These are phyloP conservation scores for Ailurus styani DNA, from an alignment of 2,113 vertebrate species.

Conservation along the genomic window DNA sequence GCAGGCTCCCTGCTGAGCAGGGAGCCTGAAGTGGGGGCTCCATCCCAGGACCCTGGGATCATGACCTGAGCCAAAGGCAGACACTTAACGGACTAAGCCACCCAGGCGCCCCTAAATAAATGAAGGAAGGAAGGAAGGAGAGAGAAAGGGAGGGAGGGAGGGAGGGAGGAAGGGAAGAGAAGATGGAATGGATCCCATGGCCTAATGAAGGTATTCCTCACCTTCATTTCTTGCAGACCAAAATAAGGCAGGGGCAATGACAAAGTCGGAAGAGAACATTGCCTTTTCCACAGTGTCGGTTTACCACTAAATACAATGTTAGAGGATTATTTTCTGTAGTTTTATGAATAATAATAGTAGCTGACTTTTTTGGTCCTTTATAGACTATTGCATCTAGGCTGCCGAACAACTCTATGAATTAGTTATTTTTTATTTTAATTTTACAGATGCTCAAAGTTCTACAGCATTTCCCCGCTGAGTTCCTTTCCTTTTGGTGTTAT, in stretches of 20 bases:
- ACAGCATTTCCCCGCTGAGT: neutral
- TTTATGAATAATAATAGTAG: neutral
- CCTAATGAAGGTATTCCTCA: neutral
- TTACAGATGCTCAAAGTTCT: neutral
- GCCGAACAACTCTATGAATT: neutral
- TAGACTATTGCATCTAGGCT: neutral
- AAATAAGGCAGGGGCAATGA: neutral
- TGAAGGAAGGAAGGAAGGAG: too few species aligned
- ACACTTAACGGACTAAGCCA: too few species aligned
- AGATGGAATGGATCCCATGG: neutral
- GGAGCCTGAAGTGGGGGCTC: too few species aligned
- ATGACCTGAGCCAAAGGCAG: too few species aligned
- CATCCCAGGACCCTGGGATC: too few species aligned
- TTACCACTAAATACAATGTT: neutral
- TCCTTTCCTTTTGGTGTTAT: neutral
- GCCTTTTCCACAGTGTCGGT: neutral
- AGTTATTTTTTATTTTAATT: neutral
- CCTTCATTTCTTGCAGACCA: neutral
- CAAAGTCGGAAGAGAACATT: neutral
- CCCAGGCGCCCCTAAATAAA: too few species aligned
- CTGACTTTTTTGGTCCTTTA: neutral
- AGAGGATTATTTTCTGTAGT: neutral
- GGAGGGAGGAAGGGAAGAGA: too few species aligned
- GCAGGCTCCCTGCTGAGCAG: too few species aligned
- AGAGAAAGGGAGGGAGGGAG: too few species aligned